A percentile compares a stretch with the other conserved stretches of the same genome.
These are phyloP conservation scores for Dynastes maya DNA, from an alignment of 2,888 invertebrate genomes.

Conservation along the genomic window DNA sequence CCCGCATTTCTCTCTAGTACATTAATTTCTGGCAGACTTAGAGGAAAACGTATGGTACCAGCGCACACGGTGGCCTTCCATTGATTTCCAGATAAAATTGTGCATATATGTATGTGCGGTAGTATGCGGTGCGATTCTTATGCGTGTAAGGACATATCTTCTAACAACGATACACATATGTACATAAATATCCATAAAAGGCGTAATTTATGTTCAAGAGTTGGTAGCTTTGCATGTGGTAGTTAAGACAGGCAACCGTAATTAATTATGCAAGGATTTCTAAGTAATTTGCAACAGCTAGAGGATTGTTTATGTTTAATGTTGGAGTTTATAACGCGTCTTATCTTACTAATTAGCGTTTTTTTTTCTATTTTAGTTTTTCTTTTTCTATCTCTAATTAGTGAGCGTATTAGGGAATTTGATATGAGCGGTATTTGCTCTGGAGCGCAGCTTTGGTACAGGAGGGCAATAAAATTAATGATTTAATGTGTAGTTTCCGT, in stretches of 20 bases:
- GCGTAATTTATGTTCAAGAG: conserved; percentile 37
- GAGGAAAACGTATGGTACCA: not conserved
- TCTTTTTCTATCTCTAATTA: conserved; percentile 37
- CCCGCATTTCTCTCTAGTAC: not conserved
- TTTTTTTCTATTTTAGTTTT: conserved; percentile 1
- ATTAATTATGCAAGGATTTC: conserved; percentile 38
- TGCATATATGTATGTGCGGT: not conserved
- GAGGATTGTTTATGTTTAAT: conserved; percentile 33
- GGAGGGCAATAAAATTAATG: conserved; percentile 31
- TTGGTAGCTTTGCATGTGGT: conserved; percentile 42
- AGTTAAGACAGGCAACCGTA: not conserved
- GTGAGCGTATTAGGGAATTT: conserved; percentile 19
- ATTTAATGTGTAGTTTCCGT: conserved; percentile 30
- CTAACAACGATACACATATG: conserved; percentile 22
- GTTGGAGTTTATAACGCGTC: conserved; percentile 11
- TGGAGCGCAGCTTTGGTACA: not conserved
- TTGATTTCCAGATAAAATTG: conserved; percentile 26
- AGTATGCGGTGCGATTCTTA: conserved; percentile 10
- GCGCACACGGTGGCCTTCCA: conserved; percentile 21
- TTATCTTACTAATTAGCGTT: conserved; percentile 34
- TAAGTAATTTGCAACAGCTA: conserved; percentile 32
- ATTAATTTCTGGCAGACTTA: not conserved
- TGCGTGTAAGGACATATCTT: conserved; percentile 10
- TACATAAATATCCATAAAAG: conserved; percentile 35
- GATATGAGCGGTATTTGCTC: conserved; percentile 22